phyloP scores from a whole-genome alignment of 2,113 vertebrate species.

The Sinocyclocheilus rhinocerous region DNA sequence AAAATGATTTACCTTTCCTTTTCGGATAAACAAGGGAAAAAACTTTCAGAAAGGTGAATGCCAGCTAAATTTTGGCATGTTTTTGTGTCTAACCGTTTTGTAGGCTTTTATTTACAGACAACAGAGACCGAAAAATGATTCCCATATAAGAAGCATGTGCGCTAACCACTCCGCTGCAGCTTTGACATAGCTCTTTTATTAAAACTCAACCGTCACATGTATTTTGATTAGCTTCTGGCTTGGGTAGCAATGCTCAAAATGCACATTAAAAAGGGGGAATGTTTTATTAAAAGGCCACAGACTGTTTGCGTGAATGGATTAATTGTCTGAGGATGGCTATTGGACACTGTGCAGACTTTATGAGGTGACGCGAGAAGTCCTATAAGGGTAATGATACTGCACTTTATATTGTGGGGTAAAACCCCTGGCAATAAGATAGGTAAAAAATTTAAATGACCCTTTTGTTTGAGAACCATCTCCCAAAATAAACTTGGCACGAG shows the following conservation, averaged over 20 bases:
- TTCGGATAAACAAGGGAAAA: constrained; percentile 55
- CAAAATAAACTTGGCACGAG: constrained; percentile 43
- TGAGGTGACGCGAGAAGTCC: constrained; percentile 48
- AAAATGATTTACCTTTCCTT: constrained; percentile 47
- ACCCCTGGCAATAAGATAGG: constrained; percentile 5
- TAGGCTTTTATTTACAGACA: neutral
- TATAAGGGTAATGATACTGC: constrained; percentile 32
- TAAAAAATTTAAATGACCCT: constrained; percentile 16
- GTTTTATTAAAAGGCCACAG: constrained; percentile 51
- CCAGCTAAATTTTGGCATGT: constrained; percentile 64
- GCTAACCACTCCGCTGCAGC: constrained; percentile 20
- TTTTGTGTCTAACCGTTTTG: constrained; percentile 49
- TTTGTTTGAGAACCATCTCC: neutral
- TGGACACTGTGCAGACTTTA: constrained; percentile 40
- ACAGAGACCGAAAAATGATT: neutral
- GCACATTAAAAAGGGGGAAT: constrained; percentile 41
- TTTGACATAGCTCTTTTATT: constrained; percentile 46
- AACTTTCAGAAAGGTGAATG: constrained; percentile 58
- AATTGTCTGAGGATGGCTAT: constrained; percentile 47
- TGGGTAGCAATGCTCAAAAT: constrained; percentile 29
- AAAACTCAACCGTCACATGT: constrained; percentile 17
- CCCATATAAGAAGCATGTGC: neutral
- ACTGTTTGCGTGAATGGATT: constrained; percentile 61
- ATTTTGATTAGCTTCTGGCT: constrained; percentile 63
- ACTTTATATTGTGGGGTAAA: constrained; percentile 21